Evolutionary conservation across 2,113 vertebrate genomes (phyloP).

Genomic region (Pungitius pungitius): DNA sequence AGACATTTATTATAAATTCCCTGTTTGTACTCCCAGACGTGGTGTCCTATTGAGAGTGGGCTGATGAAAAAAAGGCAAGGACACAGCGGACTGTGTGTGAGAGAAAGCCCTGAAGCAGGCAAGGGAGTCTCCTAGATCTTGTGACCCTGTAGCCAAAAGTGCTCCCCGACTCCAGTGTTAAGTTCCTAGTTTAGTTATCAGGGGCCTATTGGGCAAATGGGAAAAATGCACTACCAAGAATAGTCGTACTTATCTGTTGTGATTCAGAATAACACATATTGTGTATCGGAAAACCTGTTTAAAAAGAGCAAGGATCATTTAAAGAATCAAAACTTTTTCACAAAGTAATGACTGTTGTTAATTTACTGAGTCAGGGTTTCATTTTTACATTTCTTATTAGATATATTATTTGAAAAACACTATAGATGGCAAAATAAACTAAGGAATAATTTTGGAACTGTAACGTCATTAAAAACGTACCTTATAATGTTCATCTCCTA

Average conservation of each 20-base stretch:
- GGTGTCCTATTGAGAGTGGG: conserved; percentile 1
- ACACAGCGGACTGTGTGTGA: conserved; percentile 62
- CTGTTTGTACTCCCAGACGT: conserved; percentile 38
- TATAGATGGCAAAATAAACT: background rate
- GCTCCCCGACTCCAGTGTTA: conserved; percentile 46
- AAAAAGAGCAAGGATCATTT: background rate
- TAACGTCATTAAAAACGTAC: conserved; percentile 36
- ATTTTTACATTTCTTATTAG: background rate
- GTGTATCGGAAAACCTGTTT: conserved; percentile 22
- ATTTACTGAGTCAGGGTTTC: background rate
- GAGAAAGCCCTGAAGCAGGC: conserved; percentile 46
- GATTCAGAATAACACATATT: background rate
- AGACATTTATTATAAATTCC: conserved; percentile 42
- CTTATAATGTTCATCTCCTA: conserved; percentile 69
- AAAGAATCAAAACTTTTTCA: background rate
- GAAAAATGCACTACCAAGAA: conserved; percentile 36
- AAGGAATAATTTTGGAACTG: background rate
- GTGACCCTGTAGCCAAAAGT: conserved; percentile 58
- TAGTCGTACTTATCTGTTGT: conserved; percentile 40
- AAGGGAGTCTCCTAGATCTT: conserved; percentile 53
- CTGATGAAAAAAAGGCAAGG: conserved; percentile 26
- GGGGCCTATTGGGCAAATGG: conserved; percentile 14
- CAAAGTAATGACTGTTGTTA: background rate
- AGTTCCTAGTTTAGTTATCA: conserved; percentile 56
- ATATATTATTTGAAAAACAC: too few relatives aligned